Evolutionary conservation across 2,797 vertebrate species (phyloP).

Genomic region (Hippoglossus hippoglossus): DNA sequence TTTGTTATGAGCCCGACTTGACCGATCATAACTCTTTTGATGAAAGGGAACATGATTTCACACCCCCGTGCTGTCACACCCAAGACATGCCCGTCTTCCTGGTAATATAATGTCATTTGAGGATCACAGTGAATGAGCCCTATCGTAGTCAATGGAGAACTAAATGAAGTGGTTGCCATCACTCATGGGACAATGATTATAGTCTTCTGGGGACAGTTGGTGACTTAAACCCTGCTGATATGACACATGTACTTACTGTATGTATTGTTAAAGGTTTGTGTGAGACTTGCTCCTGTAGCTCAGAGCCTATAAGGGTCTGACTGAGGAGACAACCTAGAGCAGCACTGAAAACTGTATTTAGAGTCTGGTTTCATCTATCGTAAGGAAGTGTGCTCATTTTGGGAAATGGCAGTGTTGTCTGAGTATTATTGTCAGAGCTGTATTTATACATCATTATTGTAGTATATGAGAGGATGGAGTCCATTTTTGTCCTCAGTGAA

Average conservation of each 20-base stretch:
- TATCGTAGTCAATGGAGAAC: constrained; percentile 61
- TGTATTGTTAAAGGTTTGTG: constrained; percentile 19
- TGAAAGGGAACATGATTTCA: constrained; percentile 78
- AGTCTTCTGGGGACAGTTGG: constrained; percentile 47
- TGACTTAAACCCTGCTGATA: constrained; percentile 14
- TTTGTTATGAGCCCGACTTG: constrained; percentile 82
- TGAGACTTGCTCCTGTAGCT: constrained; percentile 9
- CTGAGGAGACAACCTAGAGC: neutral
- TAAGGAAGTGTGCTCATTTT: neutral
- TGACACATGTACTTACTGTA: constrained; percentile 43
- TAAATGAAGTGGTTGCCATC: constrained; percentile 75
- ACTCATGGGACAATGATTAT: constrained; percentile 55
- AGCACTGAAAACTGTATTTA: neutral
- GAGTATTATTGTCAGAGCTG: neutral
- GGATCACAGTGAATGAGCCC: constrained; percentile 65
- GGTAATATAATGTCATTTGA: constrained; percentile 70
- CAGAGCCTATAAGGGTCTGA: neutral
- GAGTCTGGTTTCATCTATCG: too few relatives aligned
- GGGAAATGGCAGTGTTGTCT: neutral
- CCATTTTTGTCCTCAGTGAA: too few relatives aligned
- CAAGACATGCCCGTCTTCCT: constrained; percentile 65
- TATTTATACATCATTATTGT: too few relatives aligned
- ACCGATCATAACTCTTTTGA: constrained; percentile 82
- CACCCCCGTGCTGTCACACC: constrained; percentile 67
- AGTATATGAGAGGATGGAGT: too few relatives aligned